Conservation (phyloP, 1,140 invertebrate species). For the Uloborus diversus region DNA sequence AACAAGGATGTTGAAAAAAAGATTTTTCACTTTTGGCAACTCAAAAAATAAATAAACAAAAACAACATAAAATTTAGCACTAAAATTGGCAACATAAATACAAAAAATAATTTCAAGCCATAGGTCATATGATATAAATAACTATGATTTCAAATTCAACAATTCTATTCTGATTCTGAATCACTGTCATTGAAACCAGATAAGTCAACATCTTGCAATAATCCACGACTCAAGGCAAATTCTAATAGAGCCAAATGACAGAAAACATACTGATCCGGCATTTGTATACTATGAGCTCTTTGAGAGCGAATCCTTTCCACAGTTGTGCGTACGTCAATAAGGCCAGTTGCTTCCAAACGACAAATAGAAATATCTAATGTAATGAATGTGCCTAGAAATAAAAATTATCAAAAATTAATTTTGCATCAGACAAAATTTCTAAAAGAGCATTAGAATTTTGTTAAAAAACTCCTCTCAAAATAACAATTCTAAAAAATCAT, state of each 20-base stretch:
- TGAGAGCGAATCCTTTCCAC: slow-evolving; percentile 93
- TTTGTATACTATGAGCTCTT: slow-evolving; percentile 96
- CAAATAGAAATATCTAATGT: slow-evolving; percentile 95
- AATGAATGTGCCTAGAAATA: slow-evolving; percentile 88
- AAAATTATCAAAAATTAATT: slow-evolving; percentile 3
- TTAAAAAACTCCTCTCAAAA: no score
- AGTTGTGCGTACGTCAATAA: slow-evolving; percentile 88
- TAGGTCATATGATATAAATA: not conserved
- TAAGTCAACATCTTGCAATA: slow-evolving; percentile 63
- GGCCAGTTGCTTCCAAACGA: slow-evolving; percentile 86
- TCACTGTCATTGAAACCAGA: slow-evolving; percentile 62
- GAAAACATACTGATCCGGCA: slow-evolving; percentile 99
- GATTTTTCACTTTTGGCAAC: slow-evolving; percentile 3
- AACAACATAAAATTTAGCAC: slow-evolving; percentile 8
- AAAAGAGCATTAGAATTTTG: not conserved
- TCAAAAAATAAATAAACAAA: slow-evolving; percentile 13
- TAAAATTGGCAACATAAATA: slow-evolving; percentile 13
- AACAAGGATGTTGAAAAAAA: not conserved
- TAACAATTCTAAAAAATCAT: no score
- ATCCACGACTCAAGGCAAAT: slow-evolving; percentile 73
- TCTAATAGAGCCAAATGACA: slow-evolving; percentile 94
- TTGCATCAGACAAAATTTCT: not conserved
- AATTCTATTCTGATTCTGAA: slow-evolving; percentile 49
- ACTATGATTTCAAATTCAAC: not conserved
- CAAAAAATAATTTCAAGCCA: not conserved